A percentile compares a stretch with the other conserved stretches of the same genome.
These are phyloP conservation scores for Malacoraja senta DNA, from an alignment of 2,797 vertebrate species.

Conservation along the genomic window DNA sequence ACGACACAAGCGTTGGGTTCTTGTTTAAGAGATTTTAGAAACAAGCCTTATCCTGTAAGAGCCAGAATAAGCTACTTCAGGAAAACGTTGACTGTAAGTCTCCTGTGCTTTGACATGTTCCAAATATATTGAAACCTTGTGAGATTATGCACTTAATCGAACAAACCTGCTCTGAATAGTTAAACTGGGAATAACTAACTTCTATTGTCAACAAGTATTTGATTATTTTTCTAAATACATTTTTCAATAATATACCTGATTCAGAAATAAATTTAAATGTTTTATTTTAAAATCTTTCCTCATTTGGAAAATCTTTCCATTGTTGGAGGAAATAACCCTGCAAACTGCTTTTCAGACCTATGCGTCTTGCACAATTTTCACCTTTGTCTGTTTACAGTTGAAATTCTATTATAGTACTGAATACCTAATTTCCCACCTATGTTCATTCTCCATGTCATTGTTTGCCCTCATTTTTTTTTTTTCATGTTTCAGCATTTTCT, in stretches of 20 bases:
- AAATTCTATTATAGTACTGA: background rate
- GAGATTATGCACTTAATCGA: background rate
- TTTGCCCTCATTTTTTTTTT: background rate
- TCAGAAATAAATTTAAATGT: background rate
- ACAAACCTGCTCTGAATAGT: background rate
- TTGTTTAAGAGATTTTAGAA: constrained; percentile 91
- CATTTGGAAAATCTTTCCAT: no score
- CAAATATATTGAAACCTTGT: constrained; percentile 4
- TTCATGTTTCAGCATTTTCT: background rate
- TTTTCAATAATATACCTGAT: background rate
- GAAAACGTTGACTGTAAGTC: constrained; percentile 74
- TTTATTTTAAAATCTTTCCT: no score
- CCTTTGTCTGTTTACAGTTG: background rate
- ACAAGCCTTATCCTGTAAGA: constrained; percentile 89
- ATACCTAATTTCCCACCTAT: background rate
- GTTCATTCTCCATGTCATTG: background rate
- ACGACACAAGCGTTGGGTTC: constrained; percentile 77
- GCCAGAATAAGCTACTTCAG: constrained; percentile 83
- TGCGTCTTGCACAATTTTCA: background rate
- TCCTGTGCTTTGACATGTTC: background rate
- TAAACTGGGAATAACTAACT: background rate
- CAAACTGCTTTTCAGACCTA: background rate
- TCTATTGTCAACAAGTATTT: background rate
- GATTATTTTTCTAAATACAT: background rate
- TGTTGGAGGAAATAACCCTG: no score